Conservation (phyloP, 2,797 vertebrate genomes). For the Enteromius viviparus region DNA sequence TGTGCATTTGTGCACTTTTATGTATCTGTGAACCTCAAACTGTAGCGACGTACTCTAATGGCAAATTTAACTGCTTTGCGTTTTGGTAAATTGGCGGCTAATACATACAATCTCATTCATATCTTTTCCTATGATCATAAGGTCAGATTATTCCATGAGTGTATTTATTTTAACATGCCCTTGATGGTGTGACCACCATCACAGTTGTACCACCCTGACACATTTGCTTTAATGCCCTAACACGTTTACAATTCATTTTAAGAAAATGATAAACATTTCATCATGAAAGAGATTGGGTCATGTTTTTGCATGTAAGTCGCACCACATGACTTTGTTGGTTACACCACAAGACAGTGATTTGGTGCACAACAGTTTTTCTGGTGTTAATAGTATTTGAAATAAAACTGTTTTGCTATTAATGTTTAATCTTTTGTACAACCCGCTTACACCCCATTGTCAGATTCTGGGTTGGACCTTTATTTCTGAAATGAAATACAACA, state of each 20-base stretch:
- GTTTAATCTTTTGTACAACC: background rate
- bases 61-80: background rate
- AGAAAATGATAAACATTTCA: background rate
- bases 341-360: background rate
- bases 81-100: background rate
- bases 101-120: background rate
- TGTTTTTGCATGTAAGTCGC: background rate
- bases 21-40: conserved; percentile 13
- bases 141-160: background rate
- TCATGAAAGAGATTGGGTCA: background rate
- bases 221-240: background rate
- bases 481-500: background rate
- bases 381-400: background rate
- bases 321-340: conserved; percentile 3
- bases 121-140: background rate
- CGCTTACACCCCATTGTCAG: background rate
- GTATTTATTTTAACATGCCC: background rate
- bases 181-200: background rate
- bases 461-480: background rate
- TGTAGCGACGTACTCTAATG: background rate
- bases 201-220: background rate
- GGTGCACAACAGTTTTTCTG: background rate
- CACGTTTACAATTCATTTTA: background rate
- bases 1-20: conserved; percentile 6
- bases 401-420: background rate